phyloP scores from a whole-genome alignment of 1,140 invertebrate genomes.

The Tetramorium alpestre region DNA sequence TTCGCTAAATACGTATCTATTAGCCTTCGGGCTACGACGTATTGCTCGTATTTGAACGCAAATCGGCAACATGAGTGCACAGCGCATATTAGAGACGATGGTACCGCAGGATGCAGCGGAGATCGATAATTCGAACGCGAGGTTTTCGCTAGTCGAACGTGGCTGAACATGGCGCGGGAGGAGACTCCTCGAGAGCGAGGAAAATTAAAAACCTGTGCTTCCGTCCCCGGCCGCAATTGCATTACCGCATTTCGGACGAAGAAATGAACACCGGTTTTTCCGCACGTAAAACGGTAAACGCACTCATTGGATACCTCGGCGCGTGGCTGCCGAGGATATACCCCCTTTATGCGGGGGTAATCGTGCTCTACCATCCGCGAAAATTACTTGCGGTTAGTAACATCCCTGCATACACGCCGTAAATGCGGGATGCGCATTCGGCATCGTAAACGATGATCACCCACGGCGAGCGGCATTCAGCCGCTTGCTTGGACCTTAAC shows the following conservation, averaged over 20 bases:
- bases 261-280: neutral
- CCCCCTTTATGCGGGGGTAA: neutral
- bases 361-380: conserved; percentile 29
- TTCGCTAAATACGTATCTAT: conserved; percentile 40
- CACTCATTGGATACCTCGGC: neutral
- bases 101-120: neutral
- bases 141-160: neutral
- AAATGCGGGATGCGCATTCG: conserved; percentile 13
- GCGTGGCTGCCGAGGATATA: neutral
- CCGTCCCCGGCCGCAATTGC: conserved; percentile 10
- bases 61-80: neutral
- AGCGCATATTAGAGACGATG: neutral
- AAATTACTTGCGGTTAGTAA: conserved; percentile 51
- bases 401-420: neutral
- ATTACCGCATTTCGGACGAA: neutral
- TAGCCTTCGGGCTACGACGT: conserved; percentile 9
- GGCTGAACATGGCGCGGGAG: neutral
- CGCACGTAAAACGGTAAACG: no score
- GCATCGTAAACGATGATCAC: conserved; percentile 38
- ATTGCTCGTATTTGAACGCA: conserved; percentile 28
- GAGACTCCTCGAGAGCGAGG: neutral
- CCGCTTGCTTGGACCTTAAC: conserved; percentile 1
- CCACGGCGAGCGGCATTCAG: neutral
- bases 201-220: neutral
- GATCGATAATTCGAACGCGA: conserved; percentile 6